These are phyloP conservation scores for Hemaris fuciformis DNA, from an alignment of 2,888 invertebrate genomes.

Conservation along the genomic window DNA sequence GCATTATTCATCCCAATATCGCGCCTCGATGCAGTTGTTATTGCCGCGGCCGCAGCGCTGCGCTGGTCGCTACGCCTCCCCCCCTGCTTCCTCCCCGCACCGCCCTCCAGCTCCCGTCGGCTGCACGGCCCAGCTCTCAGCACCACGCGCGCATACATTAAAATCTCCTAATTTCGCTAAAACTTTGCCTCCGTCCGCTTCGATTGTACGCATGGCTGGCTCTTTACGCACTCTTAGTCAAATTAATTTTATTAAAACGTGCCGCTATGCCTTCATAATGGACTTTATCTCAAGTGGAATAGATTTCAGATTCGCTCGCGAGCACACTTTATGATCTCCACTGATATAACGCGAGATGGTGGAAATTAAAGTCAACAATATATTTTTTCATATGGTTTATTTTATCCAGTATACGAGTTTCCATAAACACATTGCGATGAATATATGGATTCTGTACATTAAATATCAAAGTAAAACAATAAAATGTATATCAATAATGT, in stretches of 20 bases:
- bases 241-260: conserved; percentile 57
- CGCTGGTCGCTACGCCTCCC: neutral
- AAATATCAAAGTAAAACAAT: conserved; percentile 75
- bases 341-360: conserved; percentile 26
- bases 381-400: conserved; percentile 45
- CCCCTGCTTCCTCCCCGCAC: neutral
- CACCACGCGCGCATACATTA: conserved; percentile 3
- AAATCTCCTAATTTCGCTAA: conserved; percentile 26
- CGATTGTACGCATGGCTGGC: conserved; percentile 46
- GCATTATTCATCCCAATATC: conserved; percentile 6
- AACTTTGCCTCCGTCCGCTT: conserved; percentile 22
- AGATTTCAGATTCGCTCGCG: conserved; percentile 17
- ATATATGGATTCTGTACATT: conserved; percentile 72
- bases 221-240: conserved; percentile 46
- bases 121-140: neutral
- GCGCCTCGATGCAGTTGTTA: conserved; percentile 1
- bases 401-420: conserved; percentile 70
- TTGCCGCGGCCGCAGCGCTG: neutral
- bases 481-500: conserved; percentile 70
- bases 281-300: conserved; percentile 19
- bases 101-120: neutral
- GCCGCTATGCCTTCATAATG: conserved; percentile 20
- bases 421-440: conserved; percentile 74
- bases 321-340: conserved; percentile 26
- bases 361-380: conserved; percentile 22